Base-by-base conservation (phyloP, 1,140 invertebrate species). In the Solen grandis region DNA sequence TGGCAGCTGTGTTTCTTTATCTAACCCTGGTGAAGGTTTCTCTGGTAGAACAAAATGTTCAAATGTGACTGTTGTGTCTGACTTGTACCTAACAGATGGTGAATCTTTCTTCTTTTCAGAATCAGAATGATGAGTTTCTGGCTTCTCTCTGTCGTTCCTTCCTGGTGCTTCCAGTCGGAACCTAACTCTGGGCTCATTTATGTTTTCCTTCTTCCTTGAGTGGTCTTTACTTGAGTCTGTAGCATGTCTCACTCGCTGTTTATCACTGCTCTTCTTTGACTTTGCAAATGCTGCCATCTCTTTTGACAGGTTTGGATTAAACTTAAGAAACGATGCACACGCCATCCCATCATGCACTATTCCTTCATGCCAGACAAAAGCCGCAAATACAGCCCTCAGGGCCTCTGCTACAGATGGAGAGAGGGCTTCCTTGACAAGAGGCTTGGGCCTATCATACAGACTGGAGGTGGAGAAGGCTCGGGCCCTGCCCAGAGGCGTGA, bases 271-370 rank as follows among this genome's bases (percentile, higher is more conserved):
- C 73, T 79, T 74, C 66, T 85, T 83, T 36, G 78, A 75, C 68
- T 87, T 88, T 19, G 83, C 86, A 80, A 88, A 87, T 41, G 89
- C 86, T 1, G 87, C 87, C 88, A 91, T 89, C 62, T 91, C 91
- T 72, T 92, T 90, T 14, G 90, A 83, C 5, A 98, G 92, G 25
- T 95, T 95, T 5, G 97, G 97, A 91, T 99, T 97, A 90, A 99
- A 99, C 92, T 98, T 98, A 0, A 99, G 93, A 89, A 97, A 99
- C 4, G 97, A 97, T 0, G 98, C 97, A 89, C 97, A 98, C 0
- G 98, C 97, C 96, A 99, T 99, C 5, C 97, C 97, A 81, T 99
- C 98, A 90, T 99, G 97, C 0, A 99, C 97, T 54, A 99, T 96
- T 1, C 97, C 97, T 93, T 99, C 97, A 91, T 99, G 98, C 98